These are phyloP conservation scores for Ascaphus truei DNA, from an alignment of 2,113 vertebrate genomes.

Conservation along the genomic window DNA sequence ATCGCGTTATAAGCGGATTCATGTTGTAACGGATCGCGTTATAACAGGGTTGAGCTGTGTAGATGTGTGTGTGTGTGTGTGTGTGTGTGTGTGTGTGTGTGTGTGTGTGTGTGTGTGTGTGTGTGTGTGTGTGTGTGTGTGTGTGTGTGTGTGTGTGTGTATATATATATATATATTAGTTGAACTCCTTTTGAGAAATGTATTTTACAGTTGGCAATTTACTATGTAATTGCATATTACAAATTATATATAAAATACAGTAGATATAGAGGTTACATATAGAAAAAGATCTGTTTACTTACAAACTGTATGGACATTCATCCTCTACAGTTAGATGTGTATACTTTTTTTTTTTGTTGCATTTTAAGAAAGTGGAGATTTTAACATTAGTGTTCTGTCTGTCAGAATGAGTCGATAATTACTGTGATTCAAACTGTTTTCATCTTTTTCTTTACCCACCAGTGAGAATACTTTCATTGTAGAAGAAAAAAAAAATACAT, in stretches of 20 bases:
- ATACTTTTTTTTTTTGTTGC: not conserved
- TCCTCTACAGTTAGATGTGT: not conserved
- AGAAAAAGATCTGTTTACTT: not conserved
- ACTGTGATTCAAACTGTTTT: slow-evolving; percentile 80
- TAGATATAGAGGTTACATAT: not conserved
- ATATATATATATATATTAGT: not conserved
- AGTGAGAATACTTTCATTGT: slow-evolving; percentile 76
- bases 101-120: too few species aligned
- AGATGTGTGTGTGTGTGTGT: too few species aligned
- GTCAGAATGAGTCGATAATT: slow-evolving; percentile 66
- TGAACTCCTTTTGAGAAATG: not conserved
- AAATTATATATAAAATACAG: not conserved
- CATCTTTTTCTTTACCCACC: slow-evolving; percentile 67
- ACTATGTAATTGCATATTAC: not conserved
- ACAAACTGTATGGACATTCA: not conserved
- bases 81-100: too few species aligned
- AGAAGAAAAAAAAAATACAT: slow-evolving; percentile 48
- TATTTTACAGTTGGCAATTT: not conserved
- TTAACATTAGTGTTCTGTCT: slow-evolving; percentile 64
- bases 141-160: too few species aligned
- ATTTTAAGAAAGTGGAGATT: slow-evolving; percentile 50
- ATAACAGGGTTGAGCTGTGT: too few species aligned
- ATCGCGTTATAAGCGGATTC: too few species aligned
- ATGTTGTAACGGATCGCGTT: too few species aligned
- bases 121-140: too few species aligned